Percentiles rank a stretch among this genome's conserved stretches.
Conservation (phyloP, 53 echinoderm and acorn worm species). For the Holothuria leucospilota region DNA sequence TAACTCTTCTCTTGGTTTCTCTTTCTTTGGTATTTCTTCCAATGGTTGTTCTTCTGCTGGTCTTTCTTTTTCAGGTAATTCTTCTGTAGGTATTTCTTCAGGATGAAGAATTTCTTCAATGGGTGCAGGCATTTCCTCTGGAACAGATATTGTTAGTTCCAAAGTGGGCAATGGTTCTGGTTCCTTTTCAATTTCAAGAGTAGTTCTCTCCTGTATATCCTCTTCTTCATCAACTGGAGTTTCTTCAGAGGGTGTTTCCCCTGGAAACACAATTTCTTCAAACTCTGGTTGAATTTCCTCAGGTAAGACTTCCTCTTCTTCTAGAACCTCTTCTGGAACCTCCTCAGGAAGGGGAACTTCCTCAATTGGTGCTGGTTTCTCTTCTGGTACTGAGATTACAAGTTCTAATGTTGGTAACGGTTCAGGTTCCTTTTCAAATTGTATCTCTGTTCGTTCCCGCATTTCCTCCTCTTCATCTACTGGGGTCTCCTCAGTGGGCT, state of each 20-base stretch:
- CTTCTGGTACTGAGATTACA: slow-evolving; percentile 36
- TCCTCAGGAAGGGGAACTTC: slow-evolving; percentile 6
- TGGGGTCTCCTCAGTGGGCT: slow-evolving; percentile 34
- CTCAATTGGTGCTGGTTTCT: slow-evolving; percentile 34
- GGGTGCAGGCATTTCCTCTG: slow-evolving; percentile 3
- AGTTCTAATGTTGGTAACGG: slow-evolving; percentile 39
- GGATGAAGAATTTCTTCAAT: slow-evolving; percentile 46
- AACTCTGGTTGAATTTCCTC: slow-evolving; percentile 18
- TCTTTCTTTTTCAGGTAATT: slow-evolving; percentile 2
- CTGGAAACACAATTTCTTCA: slow-evolving; percentile 41
- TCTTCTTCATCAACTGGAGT: background rate
- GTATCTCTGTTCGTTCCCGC: slow-evolving; percentile 27
- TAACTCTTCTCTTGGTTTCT: background rate
- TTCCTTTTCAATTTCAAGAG: slow-evolving; percentile 30
- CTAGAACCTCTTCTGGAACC: background rate
- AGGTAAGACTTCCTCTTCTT: slow-evolving; percentile 49
- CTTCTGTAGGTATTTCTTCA: slow-evolving; percentile 64
- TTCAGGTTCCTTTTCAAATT: slow-evolving; percentile 42
- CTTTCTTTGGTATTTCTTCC: slow-evolving; percentile 61
- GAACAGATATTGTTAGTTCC: slow-evolving; percentile 42
- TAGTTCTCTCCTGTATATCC: slow-evolving; percentile 48
- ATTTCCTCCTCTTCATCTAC: slow-evolving; percentile 3
- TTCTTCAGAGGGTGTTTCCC: slow-evolving; percentile 11
- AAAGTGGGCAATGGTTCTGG: slow-evolving; percentile 34
- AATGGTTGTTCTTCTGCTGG: background rate